Evolutionary conservation across 1,140 invertebrate species (phyloP), one percentile per base, ranked within the genome.

Genomic region (Laupala kohalensis): DNA sequence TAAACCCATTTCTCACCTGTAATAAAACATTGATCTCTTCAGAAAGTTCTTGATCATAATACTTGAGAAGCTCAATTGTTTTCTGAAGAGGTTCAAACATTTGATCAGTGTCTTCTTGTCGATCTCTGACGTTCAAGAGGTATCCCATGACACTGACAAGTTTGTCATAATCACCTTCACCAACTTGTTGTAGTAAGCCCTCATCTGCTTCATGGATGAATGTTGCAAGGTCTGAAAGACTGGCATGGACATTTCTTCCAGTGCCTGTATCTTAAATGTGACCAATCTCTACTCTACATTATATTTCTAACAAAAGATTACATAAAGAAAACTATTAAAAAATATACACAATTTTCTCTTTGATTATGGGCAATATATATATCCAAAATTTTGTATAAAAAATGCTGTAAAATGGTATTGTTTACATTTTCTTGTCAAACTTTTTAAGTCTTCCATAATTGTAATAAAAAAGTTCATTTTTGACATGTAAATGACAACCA

Each of bases 41-140:
- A 9, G 92, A 90, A 75, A 94, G 91, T 78, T 94, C 92, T 85
- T 93, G 92, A 76, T 94, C 92, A 77, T 94, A 94, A 78, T 90
- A 91, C 78, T 93, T 92, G 0, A 94, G 79, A 6, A 94, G 80
- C 77, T 93, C 89, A 71, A 94, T 92, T 6, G 90, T 94, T 77
- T 96, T 90, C 74, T 93, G 91, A 64, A 98, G 81, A 0, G 96
- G 95, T 74, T 93, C 92, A 79, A 98, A 98, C 93, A 98, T 97
- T 75, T 93, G 92, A 77, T 94, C 92, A 0, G 92, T 93, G 5
- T 85, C 87, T 28, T 84, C 80, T 72, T 90, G 86, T 67, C 92
- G 81, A 78, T 93, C 91, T 53, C 65, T 94, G 0, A 94, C 91
- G 76, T 92, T 85, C 83, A 92, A 86, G 13, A 94, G 80, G 76